Evolutionary conservation across 2,888 invertebrate species (phyloP).

Genomic region (Nudaria mundana): DNA sequence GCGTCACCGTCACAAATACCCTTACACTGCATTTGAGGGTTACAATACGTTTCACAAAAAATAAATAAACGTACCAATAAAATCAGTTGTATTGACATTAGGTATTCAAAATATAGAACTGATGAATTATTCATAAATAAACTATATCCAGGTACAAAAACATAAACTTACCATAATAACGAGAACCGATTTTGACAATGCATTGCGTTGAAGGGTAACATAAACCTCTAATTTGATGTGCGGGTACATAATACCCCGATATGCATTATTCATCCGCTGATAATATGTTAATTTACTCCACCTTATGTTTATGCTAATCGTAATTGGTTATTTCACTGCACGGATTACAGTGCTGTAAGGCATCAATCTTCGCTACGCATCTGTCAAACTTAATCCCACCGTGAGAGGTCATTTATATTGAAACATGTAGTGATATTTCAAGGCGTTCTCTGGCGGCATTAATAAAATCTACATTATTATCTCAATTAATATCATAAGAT

Average conservation of each 20-base stretch:
- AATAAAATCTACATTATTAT: constrained; percentile 57
- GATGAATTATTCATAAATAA: constrained; percentile 38
- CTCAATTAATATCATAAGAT: constrained; percentile 56
- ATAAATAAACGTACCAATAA: constrained; percentile 39
- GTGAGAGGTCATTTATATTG: constrained; percentile 43
- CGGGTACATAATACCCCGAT: constrained; percentile 44
- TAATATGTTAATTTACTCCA: constrained; percentile 72
- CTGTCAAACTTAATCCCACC: constrained; percentile 54
- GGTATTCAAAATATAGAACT: constrained; percentile 30
- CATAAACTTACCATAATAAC: constrained; percentile 48
- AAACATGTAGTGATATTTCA: constrained; percentile 34
- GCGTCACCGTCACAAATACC: constrained; percentile 41
- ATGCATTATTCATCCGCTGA: constrained; percentile 70
- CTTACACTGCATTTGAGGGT: constrained; percentile 51
- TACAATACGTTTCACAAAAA: constrained; percentile 36
- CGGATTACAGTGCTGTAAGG: constrained; percentile 51
- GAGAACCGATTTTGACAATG: constrained; percentile 41
- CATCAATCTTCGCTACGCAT: constrained; percentile 60
- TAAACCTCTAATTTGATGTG: constrained; percentile 58
- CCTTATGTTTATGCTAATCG: constrained; percentile 78
- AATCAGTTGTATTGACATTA: constrained; percentile 36
- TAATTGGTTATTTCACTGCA: constrained; percentile 76
- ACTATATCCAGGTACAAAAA: constrained; percentile 44
- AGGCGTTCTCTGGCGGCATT: constrained; percentile 35
- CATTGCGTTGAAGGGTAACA: constrained; percentile 37